Evolutionary conservation across 1,140 invertebrate genomes (phyloP), one percentile per base, ranked within the genome.

Genomic region (Diachasma alloeum): DNA sequence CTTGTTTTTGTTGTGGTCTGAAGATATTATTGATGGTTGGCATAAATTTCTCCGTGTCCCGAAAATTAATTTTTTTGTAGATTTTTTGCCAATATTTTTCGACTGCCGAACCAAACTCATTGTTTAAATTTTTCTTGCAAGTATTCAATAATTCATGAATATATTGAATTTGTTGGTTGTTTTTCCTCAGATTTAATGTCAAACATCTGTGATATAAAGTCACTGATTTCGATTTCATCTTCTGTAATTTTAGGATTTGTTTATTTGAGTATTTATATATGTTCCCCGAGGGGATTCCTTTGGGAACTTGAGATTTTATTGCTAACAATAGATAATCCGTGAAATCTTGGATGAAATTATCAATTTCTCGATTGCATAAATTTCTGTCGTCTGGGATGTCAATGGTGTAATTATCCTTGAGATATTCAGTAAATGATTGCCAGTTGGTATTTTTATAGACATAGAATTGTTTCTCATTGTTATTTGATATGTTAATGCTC

Each of bases 361-460:
- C 76, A 56, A 80, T 77, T 75, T 80, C 75, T 6, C n/a, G 44
- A 22, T 68, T 78, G 13, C 67, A 44, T 36, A 81, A 63, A 56
- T 80, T 80, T 59, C 22, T 78, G 67, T 78, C 67, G 31, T 36
- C 0, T 6, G 78, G 75, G 4, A 81, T 74, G 2, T 19, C 15
- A 11, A 31, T 9, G 15, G 26, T 31, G 39, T 71, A 74, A 4
- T 37, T 68, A 24, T 48, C 13, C 0, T 53, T 19, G 1, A 81
- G 24, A 0, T 68, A 26, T 11, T 78, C 48, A 3, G 19, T 74
- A 63, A 82, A 80, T 36, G 36, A 70, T 13, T 77, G n/a, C 78
- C 78, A 82, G 24, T 81, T 80, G 1, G 78, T 76, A 2, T 73
- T 56, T 73, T 75, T 79, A 19, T 77, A 42, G 46, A 10, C 5